Evolutionary conservation across 2,888 invertebrate species (phyloP).

Genomic region (Lomographa bimaculata): DNA sequence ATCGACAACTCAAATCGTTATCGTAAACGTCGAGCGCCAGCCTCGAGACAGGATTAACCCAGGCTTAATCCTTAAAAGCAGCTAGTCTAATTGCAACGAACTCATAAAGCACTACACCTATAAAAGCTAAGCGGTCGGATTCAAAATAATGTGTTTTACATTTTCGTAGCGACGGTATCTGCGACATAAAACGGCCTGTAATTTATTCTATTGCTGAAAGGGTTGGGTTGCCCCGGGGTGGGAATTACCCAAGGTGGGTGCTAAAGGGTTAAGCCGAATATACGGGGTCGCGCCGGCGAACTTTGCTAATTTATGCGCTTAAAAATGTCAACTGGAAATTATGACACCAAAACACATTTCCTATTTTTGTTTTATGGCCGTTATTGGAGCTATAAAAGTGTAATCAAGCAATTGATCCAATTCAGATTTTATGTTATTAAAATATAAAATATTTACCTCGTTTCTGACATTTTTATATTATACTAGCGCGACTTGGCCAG

Average conservation of each 20-base stretch:
- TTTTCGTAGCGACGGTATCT: conserved; percentile 80
- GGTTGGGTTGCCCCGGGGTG: conserved; percentile 78
- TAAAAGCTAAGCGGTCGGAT: conserved; percentile 81
- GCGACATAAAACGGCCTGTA: conserved; percentile 82
- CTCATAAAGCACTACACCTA: conserved; percentile 78
- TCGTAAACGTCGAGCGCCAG: conserved; percentile 58
- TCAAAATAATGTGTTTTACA: conserved; percentile 82
- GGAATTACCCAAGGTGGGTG: conserved; percentile 84
- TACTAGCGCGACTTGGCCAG: no score
- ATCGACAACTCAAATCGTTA: conserved; percentile 56
- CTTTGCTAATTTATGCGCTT: conserved; percentile 84
- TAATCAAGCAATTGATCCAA: conserved; percentile 11
- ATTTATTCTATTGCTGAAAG: conserved; percentile 84
- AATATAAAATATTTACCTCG: not conserved
- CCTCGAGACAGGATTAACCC: conserved; percentile 51
- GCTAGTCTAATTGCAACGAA: conserved; percentile 75
- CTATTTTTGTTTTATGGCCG: conserved; percentile 67
- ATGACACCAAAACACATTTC: conserved; percentile 82
- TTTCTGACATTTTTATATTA: not conserved
- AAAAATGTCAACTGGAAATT: conserved; percentile 83
- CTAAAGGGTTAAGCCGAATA: conserved; percentile 83
- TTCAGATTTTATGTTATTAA: conserved; percentile 1
- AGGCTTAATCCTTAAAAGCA: conserved; percentile 73
- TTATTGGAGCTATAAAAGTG: conserved; percentile 41
- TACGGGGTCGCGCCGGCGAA: conserved; percentile 80